These are phyloP conservation scores for Stenichneumon culpator DNA, from an alignment of 2,888 invertebrate species.

Conservation along the genomic window DNA sequence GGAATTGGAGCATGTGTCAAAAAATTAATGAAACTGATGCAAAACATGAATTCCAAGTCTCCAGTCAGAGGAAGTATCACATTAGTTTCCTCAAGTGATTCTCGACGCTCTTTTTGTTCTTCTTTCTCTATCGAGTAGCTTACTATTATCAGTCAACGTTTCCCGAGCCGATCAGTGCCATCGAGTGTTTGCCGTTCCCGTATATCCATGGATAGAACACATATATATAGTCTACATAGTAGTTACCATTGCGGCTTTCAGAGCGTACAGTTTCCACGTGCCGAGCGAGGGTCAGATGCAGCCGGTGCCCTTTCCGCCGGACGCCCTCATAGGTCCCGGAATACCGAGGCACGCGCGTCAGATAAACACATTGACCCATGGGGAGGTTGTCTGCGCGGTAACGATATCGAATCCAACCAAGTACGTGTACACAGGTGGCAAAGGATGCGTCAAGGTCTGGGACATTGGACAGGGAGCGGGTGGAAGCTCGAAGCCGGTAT, in stretches of 20 bases:
- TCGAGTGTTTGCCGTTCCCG: neutral
- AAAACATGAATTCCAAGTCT: no score
- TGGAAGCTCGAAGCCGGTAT: conserved; percentile 91
- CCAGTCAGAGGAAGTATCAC: no score
- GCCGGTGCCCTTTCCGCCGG: conserved; percentile 97
- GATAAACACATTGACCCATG: conserved; percentile 96
- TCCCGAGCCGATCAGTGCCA: neutral
- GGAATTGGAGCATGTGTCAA: no score
- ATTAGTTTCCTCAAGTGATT: neutral
- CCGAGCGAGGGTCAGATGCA: conserved; percentile 94
- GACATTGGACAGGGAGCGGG: conserved; percentile 95
- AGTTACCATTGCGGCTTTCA: conserved; percentile 85
- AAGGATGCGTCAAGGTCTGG: conserved; percentile 99
- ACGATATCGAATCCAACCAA: conserved; percentile 97
- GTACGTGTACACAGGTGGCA: conserved; percentile 98
- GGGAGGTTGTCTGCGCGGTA: conserved; percentile 98
- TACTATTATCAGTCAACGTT: neutral
- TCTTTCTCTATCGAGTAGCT: neutral
- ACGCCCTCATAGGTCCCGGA: conserved; percentile 96
- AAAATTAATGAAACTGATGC: no score
- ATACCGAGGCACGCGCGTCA: conserved; percentile 96
- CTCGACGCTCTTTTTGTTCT: neutral
- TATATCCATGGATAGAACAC: conserved; percentile 1
- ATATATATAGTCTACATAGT: conserved; percentile 18
- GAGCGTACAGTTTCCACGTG: conserved; percentile 97